Evolutionary conservation across 2,113 vertebrate species (phyloP).

Genomic region (Pluvialis apricaria): DNA sequence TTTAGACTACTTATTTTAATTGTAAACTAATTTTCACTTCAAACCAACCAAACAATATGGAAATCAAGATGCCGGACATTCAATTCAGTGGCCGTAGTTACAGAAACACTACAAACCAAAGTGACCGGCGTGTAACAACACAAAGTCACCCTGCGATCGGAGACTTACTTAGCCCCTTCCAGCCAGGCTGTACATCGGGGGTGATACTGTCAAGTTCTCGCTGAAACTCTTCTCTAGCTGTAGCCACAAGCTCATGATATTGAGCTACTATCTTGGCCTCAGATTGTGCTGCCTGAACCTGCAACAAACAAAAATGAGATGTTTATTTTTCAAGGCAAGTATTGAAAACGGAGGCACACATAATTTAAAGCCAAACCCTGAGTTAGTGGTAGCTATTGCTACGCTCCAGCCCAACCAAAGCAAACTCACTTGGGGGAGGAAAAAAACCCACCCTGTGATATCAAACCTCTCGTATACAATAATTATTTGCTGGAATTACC

Average conservation of each 20-base stretch:
- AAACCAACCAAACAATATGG: not conserved
- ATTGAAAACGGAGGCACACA: fast-evolving
- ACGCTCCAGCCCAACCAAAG: not conserved
- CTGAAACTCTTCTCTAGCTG: conserved; percentile 90
- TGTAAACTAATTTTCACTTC: not conserved
- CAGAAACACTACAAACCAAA: not conserved
- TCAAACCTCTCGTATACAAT: not conserved
- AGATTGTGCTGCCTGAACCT: conserved; percentile 90
- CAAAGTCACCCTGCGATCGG: fast-evolving
- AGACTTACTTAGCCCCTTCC: conserved; percentile 94
- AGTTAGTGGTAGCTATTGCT: not conserved
- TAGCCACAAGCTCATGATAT: conserved; percentile 91
- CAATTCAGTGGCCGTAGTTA: not conserved
- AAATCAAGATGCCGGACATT: not conserved
- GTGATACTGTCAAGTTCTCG: conserved; percentile 92
- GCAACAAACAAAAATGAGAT: not conserved
- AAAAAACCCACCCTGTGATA: not conserved
- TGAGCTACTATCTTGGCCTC: conserved; percentile 93
- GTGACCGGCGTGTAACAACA: not conserved
- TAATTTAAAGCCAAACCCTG: not conserved
- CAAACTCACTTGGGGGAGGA: not conserved
- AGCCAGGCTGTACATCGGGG: conserved; percentile 89
- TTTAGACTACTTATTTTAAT: not conserved
- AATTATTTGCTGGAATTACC: not conserved
- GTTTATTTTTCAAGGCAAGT: not conserved